A percentile compares a stretch with the other conserved stretches of the same genome.
Conservation (phyloP, 1,140 invertebrate species). For the Trissolcus basalis region DNA sequence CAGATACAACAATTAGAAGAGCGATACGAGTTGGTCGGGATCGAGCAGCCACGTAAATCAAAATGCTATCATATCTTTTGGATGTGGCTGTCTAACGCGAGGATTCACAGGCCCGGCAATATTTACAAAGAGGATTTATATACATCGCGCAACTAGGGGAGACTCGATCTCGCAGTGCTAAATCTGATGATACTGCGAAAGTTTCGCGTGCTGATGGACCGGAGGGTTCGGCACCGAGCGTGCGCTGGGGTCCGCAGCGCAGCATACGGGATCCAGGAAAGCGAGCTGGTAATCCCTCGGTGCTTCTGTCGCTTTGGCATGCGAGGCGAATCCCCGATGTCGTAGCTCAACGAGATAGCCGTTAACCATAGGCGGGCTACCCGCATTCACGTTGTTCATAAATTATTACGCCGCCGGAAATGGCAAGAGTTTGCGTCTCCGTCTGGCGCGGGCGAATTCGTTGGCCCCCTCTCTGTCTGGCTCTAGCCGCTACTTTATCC, state of each 20-base stretch:
- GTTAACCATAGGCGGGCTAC: conserved; percentile 47
- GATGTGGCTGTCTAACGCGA: conserved; percentile 14
- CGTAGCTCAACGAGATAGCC: conserved; percentile 51
- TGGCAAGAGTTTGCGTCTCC: conserved; percentile 19
- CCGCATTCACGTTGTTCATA: conserved; percentile 45
- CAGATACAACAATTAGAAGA: conserved; percentile 24
- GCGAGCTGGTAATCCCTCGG: conserved; percentile 45
- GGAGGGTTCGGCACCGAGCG: neutral
- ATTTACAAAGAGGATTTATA: neutral
- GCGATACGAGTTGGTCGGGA: conserved; percentile 6
- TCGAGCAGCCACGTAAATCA: conserved; percentile 17
- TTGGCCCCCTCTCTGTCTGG: too few relatives aligned
- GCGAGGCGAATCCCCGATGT: conserved; percentile 39
- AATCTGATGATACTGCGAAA: conserved; percentile 45
- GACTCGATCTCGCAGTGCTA: conserved; percentile 9
- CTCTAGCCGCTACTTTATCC: too few relatives aligned
- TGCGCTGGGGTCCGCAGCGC: neutral
- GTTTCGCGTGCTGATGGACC: conserved; percentile 37
- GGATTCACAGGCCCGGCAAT: neutral
- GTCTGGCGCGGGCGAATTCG: neutral
- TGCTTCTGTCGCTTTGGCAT: conserved; percentile 34
- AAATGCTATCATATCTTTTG: conserved; percentile 5
- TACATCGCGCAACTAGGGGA: conserved; percentile 9
- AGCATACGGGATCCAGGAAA: conserved; percentile 42
- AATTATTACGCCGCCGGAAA: conserved; percentile 47